phyloP scores from a whole-genome alignment of 2,888 invertebrate genomes.

The Sarcophaga variegata region DNA sequence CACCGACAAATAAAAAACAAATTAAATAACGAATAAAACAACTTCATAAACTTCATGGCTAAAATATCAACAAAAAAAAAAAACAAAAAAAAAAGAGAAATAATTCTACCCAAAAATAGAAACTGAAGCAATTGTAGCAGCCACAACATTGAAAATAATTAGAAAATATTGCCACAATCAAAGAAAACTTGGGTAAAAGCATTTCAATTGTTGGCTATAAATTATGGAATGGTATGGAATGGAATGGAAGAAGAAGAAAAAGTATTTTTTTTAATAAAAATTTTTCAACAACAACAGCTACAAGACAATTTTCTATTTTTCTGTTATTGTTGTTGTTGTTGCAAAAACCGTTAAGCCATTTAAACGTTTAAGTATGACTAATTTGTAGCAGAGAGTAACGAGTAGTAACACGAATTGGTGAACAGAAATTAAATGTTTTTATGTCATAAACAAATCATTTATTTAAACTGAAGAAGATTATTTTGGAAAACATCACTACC shows the following conservation, averaged over 20 bases:
- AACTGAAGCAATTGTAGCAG: constrained; percentile 16
- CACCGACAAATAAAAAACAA: not conserved
- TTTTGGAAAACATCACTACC: constrained; percentile 37
- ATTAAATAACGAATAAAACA: not conserved
- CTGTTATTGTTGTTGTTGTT: no score
- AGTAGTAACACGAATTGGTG: constrained; percentile 11
- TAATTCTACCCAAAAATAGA: not conserved
- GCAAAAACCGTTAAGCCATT: constrained; percentile 54
- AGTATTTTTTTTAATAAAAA: not conserved
- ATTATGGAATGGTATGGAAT: constrained; percentile 31
- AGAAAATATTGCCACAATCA: constrained; percentile 55
- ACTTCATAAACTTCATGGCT: constrained; percentile 51
- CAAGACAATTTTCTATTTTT: not conserved
- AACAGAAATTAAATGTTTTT: constrained; percentile 49
- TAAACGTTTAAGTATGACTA: constrained; percentile 47
- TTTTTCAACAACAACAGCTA: constrained; percentile 22
- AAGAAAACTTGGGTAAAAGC: constrained; percentile 25
- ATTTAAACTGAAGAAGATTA: constrained; percentile 41
- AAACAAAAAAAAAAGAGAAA: not conserved
- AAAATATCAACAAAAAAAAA: constrained; percentile 5
- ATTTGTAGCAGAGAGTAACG: constrained; percentile 41
- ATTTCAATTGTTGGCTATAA: constrained; percentile 52
- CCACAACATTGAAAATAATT: constrained; percentile 60
- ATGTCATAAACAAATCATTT: constrained; percentile 62
- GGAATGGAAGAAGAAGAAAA: constrained; percentile 3